Percentiles rank a stretch among this genome's conserved stretches.
Evolutionary conservation across 2,113 vertebrate genomes (phyloP).

Genomic region (Gulo gulo): DNA sequence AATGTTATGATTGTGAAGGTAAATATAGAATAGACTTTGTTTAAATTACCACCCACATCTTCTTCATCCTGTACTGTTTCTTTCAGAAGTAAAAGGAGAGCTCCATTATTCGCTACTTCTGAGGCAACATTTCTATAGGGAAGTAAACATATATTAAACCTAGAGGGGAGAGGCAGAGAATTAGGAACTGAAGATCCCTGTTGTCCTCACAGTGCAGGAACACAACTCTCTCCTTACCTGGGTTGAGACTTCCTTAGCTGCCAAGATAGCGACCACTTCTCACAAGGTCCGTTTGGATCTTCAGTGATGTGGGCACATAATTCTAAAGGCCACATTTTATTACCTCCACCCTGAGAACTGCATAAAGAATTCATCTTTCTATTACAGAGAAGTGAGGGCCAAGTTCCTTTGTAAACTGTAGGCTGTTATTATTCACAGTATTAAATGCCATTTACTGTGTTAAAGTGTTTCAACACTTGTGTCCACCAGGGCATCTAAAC

Average conservation of each 20-base stretch:
- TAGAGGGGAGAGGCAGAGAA: not conserved
- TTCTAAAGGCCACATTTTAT: not conserved
- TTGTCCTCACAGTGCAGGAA: not conserved
- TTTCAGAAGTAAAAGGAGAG: not conserved
- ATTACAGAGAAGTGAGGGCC: not conserved
- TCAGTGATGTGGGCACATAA: not conserved
- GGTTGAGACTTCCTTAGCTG: not conserved
- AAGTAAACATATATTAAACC: not conserved
- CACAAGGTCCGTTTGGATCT: not conserved
- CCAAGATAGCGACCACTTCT: not conserved
- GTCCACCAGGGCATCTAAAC: not conserved
- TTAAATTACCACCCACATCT: not conserved
- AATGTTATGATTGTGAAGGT: not conserved
- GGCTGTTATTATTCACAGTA: not conserved
- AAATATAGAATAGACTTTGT: not conserved
- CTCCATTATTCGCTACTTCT: not conserved
- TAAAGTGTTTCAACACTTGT: slow-evolving; percentile 4
- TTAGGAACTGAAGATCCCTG: not conserved
- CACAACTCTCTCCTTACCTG: not conserved
- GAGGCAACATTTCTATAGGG: not conserved
- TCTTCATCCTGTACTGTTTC: not conserved
- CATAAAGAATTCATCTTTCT: not conserved
- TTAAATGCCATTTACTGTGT: not conserved
- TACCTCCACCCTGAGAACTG: not conserved
- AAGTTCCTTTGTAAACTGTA: not conserved